These are phyloP conservation scores for Labrus mixtus DNA, from an alignment of 2,113 vertebrate species.

Conservation along the genomic window DNA sequence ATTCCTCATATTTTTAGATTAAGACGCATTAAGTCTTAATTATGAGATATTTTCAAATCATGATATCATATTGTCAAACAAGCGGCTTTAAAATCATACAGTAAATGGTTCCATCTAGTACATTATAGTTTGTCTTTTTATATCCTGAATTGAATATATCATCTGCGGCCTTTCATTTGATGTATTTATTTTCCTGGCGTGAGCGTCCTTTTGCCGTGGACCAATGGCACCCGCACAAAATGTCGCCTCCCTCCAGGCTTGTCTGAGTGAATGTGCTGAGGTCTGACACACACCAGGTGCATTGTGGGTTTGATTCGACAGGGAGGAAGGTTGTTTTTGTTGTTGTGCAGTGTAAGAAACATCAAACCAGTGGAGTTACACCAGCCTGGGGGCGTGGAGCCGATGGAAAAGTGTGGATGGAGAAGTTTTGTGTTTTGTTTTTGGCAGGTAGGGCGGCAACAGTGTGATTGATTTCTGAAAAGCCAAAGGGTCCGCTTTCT, in stretches of 20 bases:
- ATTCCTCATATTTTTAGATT: too few species aligned
- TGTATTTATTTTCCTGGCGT: slow-evolving; percentile 6
- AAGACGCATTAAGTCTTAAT: too few species aligned
- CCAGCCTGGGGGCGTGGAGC: slow-evolving; percentile 48
- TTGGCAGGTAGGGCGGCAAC: slow-evolving; percentile 7
- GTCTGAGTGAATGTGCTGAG: slow-evolving; percentile 32
- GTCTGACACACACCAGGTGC: slow-evolving; percentile 59
- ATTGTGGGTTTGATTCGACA: slow-evolving; percentile 62
- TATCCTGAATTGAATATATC: background rate
- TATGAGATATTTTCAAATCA: too few species aligned
- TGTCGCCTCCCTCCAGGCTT: slow-evolving; percentile 31
- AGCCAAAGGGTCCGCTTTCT: slow-evolving; percentile 16
- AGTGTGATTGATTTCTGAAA: slow-evolving; percentile 49
- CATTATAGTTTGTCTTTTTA: background rate
- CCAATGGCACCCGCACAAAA: slow-evolving; percentile 9
- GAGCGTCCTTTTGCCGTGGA: background rate
- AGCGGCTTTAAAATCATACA: background rate
- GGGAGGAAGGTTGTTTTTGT: slow-evolving; percentile 52
- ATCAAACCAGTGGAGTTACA: slow-evolving; percentile 57
- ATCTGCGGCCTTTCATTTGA: background rate
- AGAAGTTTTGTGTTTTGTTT: slow-evolving; percentile 48
- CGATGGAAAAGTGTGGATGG: slow-evolving; percentile 29
- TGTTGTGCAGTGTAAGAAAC: slow-evolving; percentile 39
- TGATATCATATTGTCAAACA: too few species aligned
- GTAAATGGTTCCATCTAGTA: background rate